phyloP scores from a whole-genome alignment of 2,113 vertebrate genomes.

The Ariopsis seemanni region DNA sequence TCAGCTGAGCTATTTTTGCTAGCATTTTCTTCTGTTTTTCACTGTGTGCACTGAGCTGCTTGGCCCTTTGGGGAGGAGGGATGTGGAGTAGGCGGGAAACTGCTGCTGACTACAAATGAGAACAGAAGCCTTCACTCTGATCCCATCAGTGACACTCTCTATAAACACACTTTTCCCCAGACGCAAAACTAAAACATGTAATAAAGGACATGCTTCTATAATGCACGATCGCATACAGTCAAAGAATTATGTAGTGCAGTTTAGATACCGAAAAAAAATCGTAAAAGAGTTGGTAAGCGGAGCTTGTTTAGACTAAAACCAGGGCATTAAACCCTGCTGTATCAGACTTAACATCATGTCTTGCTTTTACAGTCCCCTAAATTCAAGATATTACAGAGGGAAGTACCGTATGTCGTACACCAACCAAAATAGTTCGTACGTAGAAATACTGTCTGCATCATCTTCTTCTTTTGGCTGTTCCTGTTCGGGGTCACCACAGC shows the following conservation, averaged over 20 bases:
- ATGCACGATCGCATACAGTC: background rate
- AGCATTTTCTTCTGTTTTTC: constrained; percentile 27
- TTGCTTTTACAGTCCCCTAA: background rate
- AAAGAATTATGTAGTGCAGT: background rate
- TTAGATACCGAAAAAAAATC: background rate
- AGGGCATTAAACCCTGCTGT: background rate
- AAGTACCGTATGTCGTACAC: background rate
- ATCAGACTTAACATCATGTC: background rate
- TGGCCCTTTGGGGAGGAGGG: constrained; percentile 35
- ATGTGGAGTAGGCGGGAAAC: constrained; percentile 58
- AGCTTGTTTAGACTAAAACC: background rate
- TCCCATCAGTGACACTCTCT: constrained; percentile 20
- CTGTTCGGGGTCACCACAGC: too few species aligned
- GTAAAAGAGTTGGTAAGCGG: background rate
- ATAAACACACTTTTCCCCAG: constrained; percentile 15
- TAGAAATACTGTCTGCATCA: background rate
- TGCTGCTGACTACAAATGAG: constrained; percentile 68
- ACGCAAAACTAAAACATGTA: background rate
- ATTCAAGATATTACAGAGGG: background rate
- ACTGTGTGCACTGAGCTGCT: constrained; percentile 26
- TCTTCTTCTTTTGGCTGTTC: too few species aligned
- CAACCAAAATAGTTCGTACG: background rate
- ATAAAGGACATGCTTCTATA: background rate
- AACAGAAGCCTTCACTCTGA: constrained; percentile 35
- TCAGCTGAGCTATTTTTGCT: constrained; percentile 19